Base-by-base conservation (phyloP, 2,888 invertebrate genomes). In the Girardia tigrina region DNA sequence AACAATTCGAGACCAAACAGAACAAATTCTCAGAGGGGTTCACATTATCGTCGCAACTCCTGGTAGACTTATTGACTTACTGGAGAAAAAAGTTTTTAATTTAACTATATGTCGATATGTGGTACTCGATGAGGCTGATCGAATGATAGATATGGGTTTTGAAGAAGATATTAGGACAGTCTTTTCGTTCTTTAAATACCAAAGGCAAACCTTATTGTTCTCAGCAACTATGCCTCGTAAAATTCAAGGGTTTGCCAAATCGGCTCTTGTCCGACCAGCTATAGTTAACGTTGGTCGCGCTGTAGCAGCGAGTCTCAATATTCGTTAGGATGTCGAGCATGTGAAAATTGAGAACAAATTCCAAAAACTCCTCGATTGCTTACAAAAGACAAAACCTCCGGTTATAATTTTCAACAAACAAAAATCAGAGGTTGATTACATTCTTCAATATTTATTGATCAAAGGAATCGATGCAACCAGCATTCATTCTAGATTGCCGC, bases 221-320 rank as follows among this genome's bases (percentile, higher is more conserved):
- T 97, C 95, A 2, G 98, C 98, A 28, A 98, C 98, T 14, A 99
- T 99, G 98, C 98, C 98, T 0, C 93, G 93, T 85, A 98, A 98
- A 86, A 98, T 99, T 82, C 98, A 95, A 86, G 93, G 94, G 83
- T 94, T 94, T 83, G 94, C 94, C 29, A 89, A 94, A 75, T 94
- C 94, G 16, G 95, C 97, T 0, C 85, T 98, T 0, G 97, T 98
- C 0, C 91, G 92, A 81, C 97, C 97, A 0, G 89, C 98, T 0
- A 94, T 97, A 0, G 93, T 99, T 69, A 98, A 98, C 86, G 97
- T 99, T 1, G 98, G 98, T 0, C 88, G 98, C 75, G 98, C 98
- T 0, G 98, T 98, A 8, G 97, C 98, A 0, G 98, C 98, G 0
- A 94, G 93, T 0, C 89, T 95, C 84, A 91, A 93, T 85, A 95